A percentile compares a stretch with the other conserved stretches of the same genome.
These are phyloP conservation scores for Alouatta palliata DNA, from an alignment of 2,113 vertebrate species.

Conservation along the genomic window DNA sequence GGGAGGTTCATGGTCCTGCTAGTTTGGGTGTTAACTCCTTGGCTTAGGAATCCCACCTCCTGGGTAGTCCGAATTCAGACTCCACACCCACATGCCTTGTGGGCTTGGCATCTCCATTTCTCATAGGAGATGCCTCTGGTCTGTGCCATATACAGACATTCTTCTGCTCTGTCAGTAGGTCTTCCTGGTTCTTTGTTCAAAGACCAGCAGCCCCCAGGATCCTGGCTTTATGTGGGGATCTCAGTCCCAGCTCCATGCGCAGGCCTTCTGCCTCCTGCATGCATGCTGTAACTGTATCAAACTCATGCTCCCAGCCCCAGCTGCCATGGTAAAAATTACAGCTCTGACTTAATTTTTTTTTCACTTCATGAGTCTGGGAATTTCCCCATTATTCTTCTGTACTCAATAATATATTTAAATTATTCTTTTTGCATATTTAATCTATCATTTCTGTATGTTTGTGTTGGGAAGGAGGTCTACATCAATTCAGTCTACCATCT, in stretches of 20 bases:
- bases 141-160: background rate
- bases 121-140: background rate
- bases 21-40: background rate
- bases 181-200: background rate
- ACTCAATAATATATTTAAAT: background rate
- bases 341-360: background rate
- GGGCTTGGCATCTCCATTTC: background rate
- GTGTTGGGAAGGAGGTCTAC: background rate
- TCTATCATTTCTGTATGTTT: background rate
- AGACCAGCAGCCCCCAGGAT: background rate
- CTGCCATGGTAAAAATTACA: background rate
- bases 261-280: background rate
- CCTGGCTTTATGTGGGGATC: background rate
- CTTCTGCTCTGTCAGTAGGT: background rate
- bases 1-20: background rate
- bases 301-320: background rate
- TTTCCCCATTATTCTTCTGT: background rate
- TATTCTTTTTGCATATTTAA: background rate
- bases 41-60: background rate
- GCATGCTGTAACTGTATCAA: background rate
- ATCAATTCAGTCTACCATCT: background rate
- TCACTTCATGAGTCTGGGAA: background rate
- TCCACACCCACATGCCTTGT: fast-evolving
- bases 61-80: background rate
- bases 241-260: background rate